A percentile compares a stretch with the other conserved stretches of the same genome.
Evolutionary conservation across 2,113 vertebrate genomes (phyloP).

Genomic region (Phoxinus phoxinus): DNA sequence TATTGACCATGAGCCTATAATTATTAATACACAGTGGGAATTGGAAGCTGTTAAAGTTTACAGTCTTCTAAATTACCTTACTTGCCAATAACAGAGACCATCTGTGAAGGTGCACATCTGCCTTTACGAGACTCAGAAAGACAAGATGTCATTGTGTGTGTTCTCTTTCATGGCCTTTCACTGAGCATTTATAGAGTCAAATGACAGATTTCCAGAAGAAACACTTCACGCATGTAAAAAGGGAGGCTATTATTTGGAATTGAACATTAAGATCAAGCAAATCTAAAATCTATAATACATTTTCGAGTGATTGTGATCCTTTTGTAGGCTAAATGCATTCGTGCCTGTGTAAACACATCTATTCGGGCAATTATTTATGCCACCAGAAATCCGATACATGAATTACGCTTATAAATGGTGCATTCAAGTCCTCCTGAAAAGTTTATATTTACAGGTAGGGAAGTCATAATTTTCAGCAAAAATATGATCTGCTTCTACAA

Average conservation of each 20-base stretch:
- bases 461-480: too few relatives aligned
- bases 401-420: too few relatives aligned
- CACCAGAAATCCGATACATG: too few relatives aligned
- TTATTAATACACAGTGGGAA: slow-evolving; percentile 27
- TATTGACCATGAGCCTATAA: not conserved
- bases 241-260: not conserved
- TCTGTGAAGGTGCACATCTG: slow-evolving; percentile 30
- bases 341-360: too few relatives aligned
- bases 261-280: not conserved
- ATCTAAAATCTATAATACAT: not conserved
- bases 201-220: not conserved
- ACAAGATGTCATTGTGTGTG: not conserved
- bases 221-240: not conserved
- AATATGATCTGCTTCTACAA: too few relatives aligned
- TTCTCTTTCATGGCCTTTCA: not conserved
- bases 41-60: slow-evolving; percentile 28
- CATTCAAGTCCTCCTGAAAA: too few relatives aligned
- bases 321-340: not conserved
- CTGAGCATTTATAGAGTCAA: not conserved
- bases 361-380: too few relatives aligned
- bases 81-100: slow-evolving; percentile 21
- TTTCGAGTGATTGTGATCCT: not conserved
- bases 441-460: too few relatives aligned
- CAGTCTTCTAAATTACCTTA: slow-evolving; percentile 26
- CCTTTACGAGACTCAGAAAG: not conserved